These are phyloP conservation scores for Cossypha heuglini DNA, from an alignment of 2,797 vertebrate species.

Conservation along the genomic window DNA sequence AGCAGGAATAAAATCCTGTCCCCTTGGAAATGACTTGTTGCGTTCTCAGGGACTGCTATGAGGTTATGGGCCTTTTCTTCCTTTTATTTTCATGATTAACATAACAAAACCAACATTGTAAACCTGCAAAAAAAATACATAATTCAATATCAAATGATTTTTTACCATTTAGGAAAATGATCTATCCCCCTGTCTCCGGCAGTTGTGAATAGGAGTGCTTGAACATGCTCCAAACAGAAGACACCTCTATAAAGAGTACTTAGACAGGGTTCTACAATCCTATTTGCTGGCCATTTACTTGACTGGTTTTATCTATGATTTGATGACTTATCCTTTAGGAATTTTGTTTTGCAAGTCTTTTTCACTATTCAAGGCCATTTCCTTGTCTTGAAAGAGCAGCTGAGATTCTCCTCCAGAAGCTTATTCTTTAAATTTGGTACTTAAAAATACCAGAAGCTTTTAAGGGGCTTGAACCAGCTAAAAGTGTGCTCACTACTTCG, in stretches of 20 bases:
- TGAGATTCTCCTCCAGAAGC: neutral
- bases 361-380: neutral
- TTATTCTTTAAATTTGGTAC: neutral
- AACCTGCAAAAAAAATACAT: neutral
- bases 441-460: neutral
- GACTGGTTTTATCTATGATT: neutral
- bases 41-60: neutral
- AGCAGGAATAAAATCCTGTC: neutral
- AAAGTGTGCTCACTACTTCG: neutral
- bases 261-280: neutral
- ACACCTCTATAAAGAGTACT: neutral
- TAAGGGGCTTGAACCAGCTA: neutral
- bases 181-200: neutral
- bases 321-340: neutral
- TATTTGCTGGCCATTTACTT: neutral
- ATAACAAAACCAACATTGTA: neutral
- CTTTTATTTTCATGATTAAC: neutral
- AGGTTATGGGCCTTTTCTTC: accelerated
- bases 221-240: neutral
- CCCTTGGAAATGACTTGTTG: neutral
- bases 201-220: neutral
- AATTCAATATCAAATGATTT: accelerated
- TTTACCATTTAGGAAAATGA: neutral
- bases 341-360: neutral
- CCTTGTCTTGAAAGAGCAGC: neutral